Base-by-base conservation (phyloP, 2,113 vertebrate genomes). In the Limnothrissa miodon region DNA sequence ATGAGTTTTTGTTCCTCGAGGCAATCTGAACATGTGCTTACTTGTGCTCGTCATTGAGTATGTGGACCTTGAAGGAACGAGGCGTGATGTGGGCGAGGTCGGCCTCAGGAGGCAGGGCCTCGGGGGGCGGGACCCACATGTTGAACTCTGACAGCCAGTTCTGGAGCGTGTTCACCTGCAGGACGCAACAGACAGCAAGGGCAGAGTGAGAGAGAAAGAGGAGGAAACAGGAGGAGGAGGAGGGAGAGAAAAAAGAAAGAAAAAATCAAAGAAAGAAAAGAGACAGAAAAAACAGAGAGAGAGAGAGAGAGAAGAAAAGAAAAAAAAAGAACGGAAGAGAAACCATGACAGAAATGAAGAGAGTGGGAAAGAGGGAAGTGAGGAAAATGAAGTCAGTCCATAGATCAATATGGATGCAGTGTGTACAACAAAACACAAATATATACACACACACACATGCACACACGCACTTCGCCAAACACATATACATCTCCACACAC, bases 131-230 rank as follows among this genome's bases (percentile, higher is more conserved):
- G 62, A 97, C 93, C 98, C 98, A 99, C 86, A 93, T 94, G 91
- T 99, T 99, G 93, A 99, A 99, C 89, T 99, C 98, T 44, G 97
- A 95, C 87, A 99, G 90, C 98, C 98, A 99, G 89, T 99, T 99
- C 82, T 99, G 98, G 88, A 99, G 92, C 0, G 98, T 99, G 91
- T 99, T 99, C 87, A 99, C 98, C 98, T 99, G 88, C 29, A 83
- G 36, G 45, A 56, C 39, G 13, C 79, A 82, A 81, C n/a, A 39
- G 66, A 81, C n/a, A 39, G 66, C 44, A 74, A n/a, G 46, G 23
- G 11, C 36, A 83, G 81, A 78, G 62, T 80, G 59, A 78, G 70
- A 51, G 48, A 46, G 33, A 78, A 9, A 83, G 29, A 39, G 25
- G 74, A 1, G 29, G 83, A 83, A 59, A 81, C n/a, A 74, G 5